These are phyloP conservation scores for Catharus minimus DNA, from an alignment of 2,113 vertebrate species.

Conservation along the genomic window DNA sequence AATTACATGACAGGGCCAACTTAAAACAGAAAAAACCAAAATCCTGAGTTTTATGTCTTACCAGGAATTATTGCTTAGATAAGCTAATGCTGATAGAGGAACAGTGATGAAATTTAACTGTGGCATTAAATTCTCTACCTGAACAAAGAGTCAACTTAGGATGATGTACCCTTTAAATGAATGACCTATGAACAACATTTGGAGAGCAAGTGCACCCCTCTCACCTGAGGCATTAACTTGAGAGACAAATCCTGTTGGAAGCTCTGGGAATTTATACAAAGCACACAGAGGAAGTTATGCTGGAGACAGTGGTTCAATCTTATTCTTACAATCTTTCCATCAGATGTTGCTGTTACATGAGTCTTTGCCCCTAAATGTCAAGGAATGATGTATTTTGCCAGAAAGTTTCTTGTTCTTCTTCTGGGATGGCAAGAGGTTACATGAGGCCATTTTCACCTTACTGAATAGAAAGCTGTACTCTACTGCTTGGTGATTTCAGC, in stretches of 20 bases:
- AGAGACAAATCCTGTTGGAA: accelerated
- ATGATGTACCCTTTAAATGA: not conserved
- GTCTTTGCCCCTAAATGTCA: not conserved
- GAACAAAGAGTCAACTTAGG: not conserved
- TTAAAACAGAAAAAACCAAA: not conserved
- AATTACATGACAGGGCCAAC: not conserved
- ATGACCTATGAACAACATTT: not conserved
- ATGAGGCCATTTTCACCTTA: not conserved
- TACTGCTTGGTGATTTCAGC: not conserved
- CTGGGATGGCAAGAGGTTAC: not conserved
- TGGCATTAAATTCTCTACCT: not conserved
- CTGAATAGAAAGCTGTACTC: not conserved
- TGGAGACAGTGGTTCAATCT: not conserved
- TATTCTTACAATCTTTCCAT: not conserved
- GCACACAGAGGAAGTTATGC: not conserved
- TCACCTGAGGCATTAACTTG: not conserved
- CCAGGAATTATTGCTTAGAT: not conserved
- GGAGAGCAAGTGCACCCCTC: not conserved
- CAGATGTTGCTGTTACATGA: not conserved
- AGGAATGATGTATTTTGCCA: not conserved
- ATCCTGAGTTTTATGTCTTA: not conserved
- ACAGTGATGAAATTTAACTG: not conserved
- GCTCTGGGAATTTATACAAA: not conserved
- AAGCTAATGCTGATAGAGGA: not conserved
- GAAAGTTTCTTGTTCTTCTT: not conserved